Evolutionary conservation across 92 coral and sea anemone species (phyloP).

Genomic region (Bergia sp.): DNA sequence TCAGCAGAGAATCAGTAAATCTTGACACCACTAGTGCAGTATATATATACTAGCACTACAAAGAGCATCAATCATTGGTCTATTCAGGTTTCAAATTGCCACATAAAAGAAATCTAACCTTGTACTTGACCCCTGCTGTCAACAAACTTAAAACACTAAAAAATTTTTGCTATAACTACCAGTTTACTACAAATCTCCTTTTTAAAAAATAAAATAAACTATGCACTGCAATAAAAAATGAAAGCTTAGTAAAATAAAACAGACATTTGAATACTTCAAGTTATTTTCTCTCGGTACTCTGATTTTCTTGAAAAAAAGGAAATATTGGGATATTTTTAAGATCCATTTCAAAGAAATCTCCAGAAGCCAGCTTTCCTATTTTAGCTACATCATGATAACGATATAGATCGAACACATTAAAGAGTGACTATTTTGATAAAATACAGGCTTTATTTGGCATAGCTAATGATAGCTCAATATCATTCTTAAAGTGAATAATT

Average conservation of each 20-base stretch:
- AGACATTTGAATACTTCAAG: background rate
- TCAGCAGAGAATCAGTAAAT: background rate
- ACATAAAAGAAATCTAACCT: background rate
- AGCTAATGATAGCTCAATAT: background rate
- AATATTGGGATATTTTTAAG: background rate
- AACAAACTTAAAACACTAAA: conserved; percentile 9
- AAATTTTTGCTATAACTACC: background rate
- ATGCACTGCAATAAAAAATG: background rate
- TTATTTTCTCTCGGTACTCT: background rate
- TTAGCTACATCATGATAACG: background rate
- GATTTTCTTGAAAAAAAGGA: background rate
- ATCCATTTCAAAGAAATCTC: conserved; percentile 18
- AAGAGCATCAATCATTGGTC: conserved; percentile 23
- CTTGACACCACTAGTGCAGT: background rate
- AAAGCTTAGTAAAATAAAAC: background rate
- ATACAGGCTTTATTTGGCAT: conserved; percentile 11
- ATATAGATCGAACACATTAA: conserved; percentile 1
- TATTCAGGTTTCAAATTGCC: conserved; percentile 30
- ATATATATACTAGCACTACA: background rate
- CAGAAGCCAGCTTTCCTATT: background rate
- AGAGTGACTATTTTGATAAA: background rate
- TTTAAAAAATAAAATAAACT: background rate
- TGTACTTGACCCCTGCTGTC: conserved; percentile 28
- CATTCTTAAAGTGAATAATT: background rate
- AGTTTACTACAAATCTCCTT: background rate